Conservation (phyloP, 2,888 invertebrate species). For the Seira sanloemensis region DNA sequence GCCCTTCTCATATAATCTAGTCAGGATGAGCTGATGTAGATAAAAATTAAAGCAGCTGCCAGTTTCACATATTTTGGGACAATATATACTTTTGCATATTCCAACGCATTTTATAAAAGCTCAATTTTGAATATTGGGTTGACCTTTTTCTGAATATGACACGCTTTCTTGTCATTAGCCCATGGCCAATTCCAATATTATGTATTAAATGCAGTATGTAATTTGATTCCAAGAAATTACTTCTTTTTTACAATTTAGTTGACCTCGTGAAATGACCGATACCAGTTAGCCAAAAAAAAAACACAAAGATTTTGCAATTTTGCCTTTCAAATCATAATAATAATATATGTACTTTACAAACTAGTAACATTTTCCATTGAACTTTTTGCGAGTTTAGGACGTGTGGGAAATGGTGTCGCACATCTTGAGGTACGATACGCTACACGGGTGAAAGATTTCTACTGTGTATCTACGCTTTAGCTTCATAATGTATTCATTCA, state of each 20-base stretch:
- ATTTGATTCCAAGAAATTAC: constrained; percentile 37
- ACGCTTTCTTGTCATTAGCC: constrained; percentile 50
- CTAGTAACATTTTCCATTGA: constrained; percentile 4
- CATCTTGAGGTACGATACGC: neutral
- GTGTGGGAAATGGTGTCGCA: neutral
- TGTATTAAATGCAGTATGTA: too few relatives aligned
- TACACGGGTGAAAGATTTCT: neutral
- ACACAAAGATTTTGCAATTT: too few relatives aligned
- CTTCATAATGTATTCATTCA: too few relatives aligned
- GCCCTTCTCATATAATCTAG: constrained; percentile 28
- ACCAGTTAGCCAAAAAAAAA: too few relatives aligned
- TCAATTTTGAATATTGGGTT: constrained; percentile 21
- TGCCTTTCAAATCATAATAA: constrained; percentile 8
- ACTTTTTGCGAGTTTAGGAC: too few relatives aligned
- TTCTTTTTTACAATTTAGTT: too few relatives aligned
- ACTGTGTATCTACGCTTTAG: too few relatives aligned
- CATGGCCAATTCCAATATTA: too few relatives aligned
- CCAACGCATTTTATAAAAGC: too few relatives aligned
- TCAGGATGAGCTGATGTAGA: constrained; percentile 37
- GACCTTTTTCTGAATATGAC: constrained; percentile 34
- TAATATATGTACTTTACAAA: neutral
- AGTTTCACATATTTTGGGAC: neutral
- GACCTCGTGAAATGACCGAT: too few relatives aligned
- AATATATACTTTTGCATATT: neutral
- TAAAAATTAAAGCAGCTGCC: constrained; percentile 33